phyloP scores from a whole-genome alignment of 2,888 invertebrate genomes.

The Polietes domitor region DNA sequence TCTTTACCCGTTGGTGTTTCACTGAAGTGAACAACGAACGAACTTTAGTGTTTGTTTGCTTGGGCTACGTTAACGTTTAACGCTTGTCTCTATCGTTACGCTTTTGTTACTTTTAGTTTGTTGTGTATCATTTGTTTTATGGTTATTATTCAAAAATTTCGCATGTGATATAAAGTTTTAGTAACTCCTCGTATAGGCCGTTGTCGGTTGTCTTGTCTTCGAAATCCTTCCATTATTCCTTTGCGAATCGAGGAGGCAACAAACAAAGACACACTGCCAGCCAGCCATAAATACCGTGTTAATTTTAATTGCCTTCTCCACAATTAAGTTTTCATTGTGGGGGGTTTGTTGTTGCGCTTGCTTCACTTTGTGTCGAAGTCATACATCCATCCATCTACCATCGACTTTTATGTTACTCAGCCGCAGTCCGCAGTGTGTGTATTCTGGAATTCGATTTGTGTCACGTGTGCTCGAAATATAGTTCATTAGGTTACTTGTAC shows the following conservation, averaged over 20 bases:
- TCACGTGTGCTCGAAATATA: conserved; percentile 51
- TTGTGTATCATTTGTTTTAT: conserved; percentile 28
- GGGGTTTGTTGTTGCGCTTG: not conserved
- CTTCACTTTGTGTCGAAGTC: not conserved
- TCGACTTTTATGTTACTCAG: not conserved
- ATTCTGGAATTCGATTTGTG: conserved; percentile 29
- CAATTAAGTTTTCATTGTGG: not conserved
- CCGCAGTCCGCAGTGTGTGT: not conserved
- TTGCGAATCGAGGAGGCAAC: not conserved
- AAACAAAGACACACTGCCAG: not conserved
- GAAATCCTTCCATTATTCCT: not conserved
- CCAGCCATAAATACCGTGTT: conserved; percentile 28
- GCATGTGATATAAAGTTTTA: conserved; percentile 56
- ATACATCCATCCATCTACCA: not conserved
- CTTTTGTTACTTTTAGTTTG: conserved; percentile 31
- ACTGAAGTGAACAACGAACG: conserved; percentile 20
- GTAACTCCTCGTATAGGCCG: conserved; percentile 9
- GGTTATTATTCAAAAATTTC: conserved; percentile 49
- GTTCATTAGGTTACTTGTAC: conserved; percentile 63
- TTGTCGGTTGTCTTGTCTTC: not conserved
- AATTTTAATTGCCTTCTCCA: conserved; percentile 21
- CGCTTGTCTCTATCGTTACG: conserved; percentile 29
- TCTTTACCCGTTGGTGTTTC: not conserved
- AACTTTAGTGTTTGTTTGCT: conserved; percentile 15
- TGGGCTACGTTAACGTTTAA: not conserved